phyloP scores from a whole-genome alignment of 2,113 vertebrate species.

The Setophaga coronata region DNA sequence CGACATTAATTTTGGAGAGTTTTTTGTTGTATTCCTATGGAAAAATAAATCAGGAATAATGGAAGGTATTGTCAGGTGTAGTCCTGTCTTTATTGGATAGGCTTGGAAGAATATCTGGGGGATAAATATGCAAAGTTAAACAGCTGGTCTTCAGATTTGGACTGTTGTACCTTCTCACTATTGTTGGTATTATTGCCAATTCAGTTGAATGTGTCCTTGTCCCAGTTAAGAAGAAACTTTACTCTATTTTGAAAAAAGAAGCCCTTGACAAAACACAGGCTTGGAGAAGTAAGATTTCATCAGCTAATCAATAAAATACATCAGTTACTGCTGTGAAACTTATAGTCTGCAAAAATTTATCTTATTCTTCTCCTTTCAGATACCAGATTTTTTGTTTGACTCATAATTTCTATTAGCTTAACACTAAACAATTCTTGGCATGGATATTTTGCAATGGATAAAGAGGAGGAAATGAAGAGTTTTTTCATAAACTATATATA shows the following conservation, averaged over 20 bases:
- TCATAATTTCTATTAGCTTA: not conserved
- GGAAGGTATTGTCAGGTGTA: not conserved
- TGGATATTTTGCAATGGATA: not conserved
- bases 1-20: not conserved
- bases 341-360: not conserved
- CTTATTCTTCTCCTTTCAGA: not conserved
- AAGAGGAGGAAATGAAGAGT: not conserved
- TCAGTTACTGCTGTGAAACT: not conserved
- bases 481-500: not conserved
- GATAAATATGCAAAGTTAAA: not conserved
- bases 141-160: not conserved
- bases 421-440: not conserved
- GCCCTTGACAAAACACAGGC: not conserved
- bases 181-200: not conserved
- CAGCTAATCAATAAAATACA: not conserved
- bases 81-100: not conserved
- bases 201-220: not conserved
- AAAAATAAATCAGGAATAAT: not conserved
- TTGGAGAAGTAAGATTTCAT: not conserved
- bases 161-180: not conserved
- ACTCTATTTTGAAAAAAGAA: not conserved
- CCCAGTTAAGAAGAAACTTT: not conserved
- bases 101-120: not conserved
- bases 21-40: not conserved
- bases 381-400: not conserved